These are phyloP conservation scores for Pangasius sanitwongsei DNA, from an alignment of 2,797 vertebrate species.

Conservation along the genomic window DNA sequence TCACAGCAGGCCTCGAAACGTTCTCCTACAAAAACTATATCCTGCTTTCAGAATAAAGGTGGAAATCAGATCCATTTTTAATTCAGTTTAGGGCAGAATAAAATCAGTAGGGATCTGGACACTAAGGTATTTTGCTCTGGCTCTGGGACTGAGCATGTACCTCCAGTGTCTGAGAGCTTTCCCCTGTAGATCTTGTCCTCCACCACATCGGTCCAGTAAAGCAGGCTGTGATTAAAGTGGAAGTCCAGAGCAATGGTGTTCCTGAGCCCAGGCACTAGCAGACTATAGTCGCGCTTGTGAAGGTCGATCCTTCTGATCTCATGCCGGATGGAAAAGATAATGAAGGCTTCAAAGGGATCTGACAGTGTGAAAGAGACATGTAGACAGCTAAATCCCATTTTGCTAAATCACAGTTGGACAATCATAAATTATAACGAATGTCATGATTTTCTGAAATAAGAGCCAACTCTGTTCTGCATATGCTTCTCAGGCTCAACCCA, in stretches of 20 bases:
- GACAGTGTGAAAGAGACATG: conserved; percentile 55
- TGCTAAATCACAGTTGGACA: conserved; percentile 34
- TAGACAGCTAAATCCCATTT: conserved; percentile 22
- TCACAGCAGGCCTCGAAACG: conserved; percentile 13
- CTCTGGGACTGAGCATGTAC: conserved; percentile 67
- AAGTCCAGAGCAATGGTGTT: conserved; percentile 99
- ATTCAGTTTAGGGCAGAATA: conserved; percentile 9
- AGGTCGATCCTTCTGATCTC: conserved; percentile 98
- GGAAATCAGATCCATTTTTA: conserved; percentile 3
- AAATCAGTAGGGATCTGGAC: conserved; percentile 11
- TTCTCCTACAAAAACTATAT: conserved; percentile 12
- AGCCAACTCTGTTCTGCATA: conserved; percentile 33
- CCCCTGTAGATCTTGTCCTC: conserved; percentile 99
- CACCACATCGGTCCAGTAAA: conserved; percentile 99
- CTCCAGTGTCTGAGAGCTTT: conserved; percentile 90
- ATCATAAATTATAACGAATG: conserved; percentile 45
- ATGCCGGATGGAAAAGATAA: conserved; percentile 98
- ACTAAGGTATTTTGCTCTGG: background rate
- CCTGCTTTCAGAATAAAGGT: background rate
- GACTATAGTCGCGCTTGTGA: conserved; percentile 95
- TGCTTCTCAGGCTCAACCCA: conserved; percentile 34
- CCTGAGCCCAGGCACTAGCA: conserved; percentile 92
- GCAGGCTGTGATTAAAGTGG: conserved; percentile 92
- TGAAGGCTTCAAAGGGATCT: conserved; percentile 98
- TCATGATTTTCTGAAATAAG: conserved; percentile 32